These are phyloP conservation scores for Cantharis rustica DNA, from an alignment of 2,888 invertebrate genomes.

Conservation along the genomic window DNA sequence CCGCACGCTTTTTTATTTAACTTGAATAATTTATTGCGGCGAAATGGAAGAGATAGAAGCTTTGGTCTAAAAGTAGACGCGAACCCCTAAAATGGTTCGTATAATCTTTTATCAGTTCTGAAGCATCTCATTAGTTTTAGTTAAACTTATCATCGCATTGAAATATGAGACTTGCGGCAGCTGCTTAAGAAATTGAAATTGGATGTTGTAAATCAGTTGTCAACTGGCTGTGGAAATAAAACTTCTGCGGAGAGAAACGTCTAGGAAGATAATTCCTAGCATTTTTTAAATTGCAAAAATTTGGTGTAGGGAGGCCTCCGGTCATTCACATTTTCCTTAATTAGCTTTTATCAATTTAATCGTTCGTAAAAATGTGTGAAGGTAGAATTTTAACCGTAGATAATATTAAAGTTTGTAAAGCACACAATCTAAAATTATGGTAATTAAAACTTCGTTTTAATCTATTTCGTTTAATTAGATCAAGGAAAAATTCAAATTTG, in stretches of 20 bases:
- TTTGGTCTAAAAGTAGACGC: not conserved
- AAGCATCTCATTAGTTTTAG: constrained; percentile 5
- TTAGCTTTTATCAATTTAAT: not conserved
- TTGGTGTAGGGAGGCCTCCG: not conserved
- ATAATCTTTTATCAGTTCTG: constrained; percentile 3
- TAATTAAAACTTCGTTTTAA: not conserved
- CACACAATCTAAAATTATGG: not conserved
- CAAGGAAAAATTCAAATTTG: not conserved
- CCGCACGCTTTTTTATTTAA: not conserved
- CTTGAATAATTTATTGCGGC: not conserved
- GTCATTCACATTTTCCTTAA: not conserved
- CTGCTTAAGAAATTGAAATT: not conserved
- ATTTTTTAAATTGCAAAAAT: not conserved
- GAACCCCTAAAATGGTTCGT: constrained; percentile 4
- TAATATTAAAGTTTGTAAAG: not conserved
- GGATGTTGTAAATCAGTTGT: not conserved
- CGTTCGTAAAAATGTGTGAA: not conserved
- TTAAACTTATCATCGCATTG: not conserved
- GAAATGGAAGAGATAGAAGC: not conserved
- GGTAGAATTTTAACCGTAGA: not conserved
- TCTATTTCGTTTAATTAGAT: not conserved
- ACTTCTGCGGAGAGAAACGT: not conserved
- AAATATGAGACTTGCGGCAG: not conserved
- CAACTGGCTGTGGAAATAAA: not conserved
- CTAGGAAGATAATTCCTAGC: not conserved